Evolutionary conservation across 2,113 vertebrate species (phyloP), one percentile per base, ranked within the genome.

Genomic region (Colinus virginianus): DNA sequence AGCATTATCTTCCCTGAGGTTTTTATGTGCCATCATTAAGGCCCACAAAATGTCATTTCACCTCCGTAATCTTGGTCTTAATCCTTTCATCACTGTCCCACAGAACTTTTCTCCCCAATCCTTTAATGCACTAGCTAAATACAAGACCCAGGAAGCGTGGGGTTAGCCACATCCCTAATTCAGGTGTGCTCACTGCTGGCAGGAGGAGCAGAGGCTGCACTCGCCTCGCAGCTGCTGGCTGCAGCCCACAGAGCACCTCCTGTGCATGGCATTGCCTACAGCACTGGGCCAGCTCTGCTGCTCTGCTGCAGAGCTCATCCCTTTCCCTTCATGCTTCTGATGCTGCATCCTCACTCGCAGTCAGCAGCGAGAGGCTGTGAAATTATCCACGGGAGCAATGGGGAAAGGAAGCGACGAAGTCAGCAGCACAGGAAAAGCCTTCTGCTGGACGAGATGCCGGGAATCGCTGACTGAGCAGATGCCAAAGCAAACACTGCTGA

Each of bases 381-480:
- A 61, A 2, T 0, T 18, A 36, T 40, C 43, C 23, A 1, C 43
- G 4, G 36, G 6, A 53, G 28, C 11, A 4, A 1, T 0, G 11
- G 22, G 20, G 16, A 13, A 6, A 40, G 59, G 69, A 23, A 58
- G 62, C 46, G 6, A 26, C 43, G 1, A 1, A 11, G 30, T 22
- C 70, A 28, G 34, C 19, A 9, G 6, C 49, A 9, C 0, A 1
- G 83, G 5, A 36, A 87, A 56, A 48, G 8, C 5, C 5, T 53
- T 8, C 59, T 11, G 15, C 0, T 0, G 4, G 13, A 1, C 2
- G 10, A 34, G 55, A 9, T 0, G 0, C 23, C 1, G 48, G 2
- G 30, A 17, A 11, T 9, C 9, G 4, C 48, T 36, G 23, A 18
- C 15, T 13, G 12, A 11, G 26, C 20, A n/a, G 74, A 11, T 5